A percentile compares a stretch with the other conserved stretches of the same genome.
phyloP scores from a whole-genome alignment of 2,888 invertebrate genomes.

The Eupithecia subumbrata region DNA sequence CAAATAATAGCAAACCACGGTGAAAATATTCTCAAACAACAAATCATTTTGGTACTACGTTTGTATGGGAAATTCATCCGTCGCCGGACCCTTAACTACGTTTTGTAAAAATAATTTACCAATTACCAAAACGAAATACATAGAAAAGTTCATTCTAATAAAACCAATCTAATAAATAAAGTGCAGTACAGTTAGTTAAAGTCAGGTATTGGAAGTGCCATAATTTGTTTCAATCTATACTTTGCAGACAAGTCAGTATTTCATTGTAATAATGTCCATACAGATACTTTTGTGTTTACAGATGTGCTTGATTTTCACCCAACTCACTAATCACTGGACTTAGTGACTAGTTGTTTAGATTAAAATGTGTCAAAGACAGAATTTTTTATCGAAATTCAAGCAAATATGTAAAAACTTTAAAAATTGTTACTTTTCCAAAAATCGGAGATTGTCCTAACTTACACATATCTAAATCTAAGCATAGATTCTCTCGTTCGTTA shows the following conservation, averaged over 20 bases:
- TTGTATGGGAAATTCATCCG: too few relatives aligned
- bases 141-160: constrained; percentile 16
- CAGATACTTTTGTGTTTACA: constrained; percentile 4
- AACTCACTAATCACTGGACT: neutral
- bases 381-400: neutral
- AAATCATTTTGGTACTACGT: too few relatives aligned
- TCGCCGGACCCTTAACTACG: too few relatives aligned
- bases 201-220: constrained; percentile 25
- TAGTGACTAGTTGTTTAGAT: neutral
- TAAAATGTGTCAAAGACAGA: constrained; percentile 4
- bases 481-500: constrained; percentile 65
- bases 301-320: neutral
- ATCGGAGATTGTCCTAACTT: constrained; percentile 56
- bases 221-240: neutral
- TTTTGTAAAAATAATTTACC: constrained; percentile 26
- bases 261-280: neutral
- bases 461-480: constrained; percentile 62
- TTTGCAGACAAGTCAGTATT: neutral
- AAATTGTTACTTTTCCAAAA: constrained; percentile 19
- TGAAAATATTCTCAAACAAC: too few relatives aligned
- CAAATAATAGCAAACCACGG: too few relatives aligned
- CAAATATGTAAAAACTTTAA: constrained; percentile 19
- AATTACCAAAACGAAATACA: constrained; percentile 20
- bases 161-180: constrained; percentile 11
- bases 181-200: constrained; percentile 18